Evolutionary conservation across 2,113 vertebrate genomes (phyloP), one percentile per base, ranked within the genome.

Genomic region (Esox niger): DNA sequence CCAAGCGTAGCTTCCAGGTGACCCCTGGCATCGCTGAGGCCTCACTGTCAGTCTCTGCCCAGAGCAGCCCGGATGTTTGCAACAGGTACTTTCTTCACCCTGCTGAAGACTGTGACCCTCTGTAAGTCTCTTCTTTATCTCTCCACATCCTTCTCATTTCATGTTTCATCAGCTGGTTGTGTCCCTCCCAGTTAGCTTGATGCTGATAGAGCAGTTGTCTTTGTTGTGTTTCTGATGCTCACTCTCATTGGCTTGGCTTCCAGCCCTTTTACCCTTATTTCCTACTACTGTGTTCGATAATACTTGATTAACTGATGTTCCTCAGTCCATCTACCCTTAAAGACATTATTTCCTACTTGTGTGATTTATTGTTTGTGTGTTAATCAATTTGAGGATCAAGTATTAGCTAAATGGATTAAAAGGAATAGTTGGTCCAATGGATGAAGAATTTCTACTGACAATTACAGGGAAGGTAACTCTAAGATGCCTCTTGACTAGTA

Each of bases 1-100:
- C 94, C 27, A 97, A 95, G 79, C 90, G 92, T 9, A 94, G 93
- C 61, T 96, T 98, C 84, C 82, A 95, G 89, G 91, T 92, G 0
- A 59, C 87, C 78, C 75, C 95, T 75, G 3, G 86, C 59, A 88
- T 90, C 0, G 88, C 90, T 0, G 94, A 97, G 57, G 57, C 29
- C 29, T 59, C 29, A 1, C 43, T 74, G 82, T 84, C 1, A 58
- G 85, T 0, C 29, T 84, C 1, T 61, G 85, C 0, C 31, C 92
- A 90, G 76, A 90, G 74, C 86, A 88, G 79, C 54, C 76, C 92
- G 0, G 97, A 98, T 75, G 83, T 91, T 69, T 90, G 93, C 79
- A 93, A 77, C 77, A 90, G 95, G 84, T 95, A 93, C 86, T 91
- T 87, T 90, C 92, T 93, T 87, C 93, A 94, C 75, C 91, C 91